Evolutionary conservation across 2,113 vertebrate genomes (phyloP), one percentile per base, ranked within the genome.

Genomic region (Rissa tridactyla): DNA sequence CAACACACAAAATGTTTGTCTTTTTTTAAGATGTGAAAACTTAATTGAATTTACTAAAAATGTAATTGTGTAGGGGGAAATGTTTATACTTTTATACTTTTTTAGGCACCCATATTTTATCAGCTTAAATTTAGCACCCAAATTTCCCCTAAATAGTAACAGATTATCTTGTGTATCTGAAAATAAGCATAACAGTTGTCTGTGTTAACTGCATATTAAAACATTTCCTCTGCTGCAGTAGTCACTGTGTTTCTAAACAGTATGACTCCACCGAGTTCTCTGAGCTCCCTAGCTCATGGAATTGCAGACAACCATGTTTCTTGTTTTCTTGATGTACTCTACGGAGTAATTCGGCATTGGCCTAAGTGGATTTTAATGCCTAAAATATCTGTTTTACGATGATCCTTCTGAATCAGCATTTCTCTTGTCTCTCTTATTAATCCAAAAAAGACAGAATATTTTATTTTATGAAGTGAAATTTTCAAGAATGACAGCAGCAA

Each of bases 1-100:
- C 57, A 29, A 75, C 49, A 86, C 66, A 30, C 86, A 93, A 82
- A 88, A 91, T 90, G 93, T 97, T 97, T 84, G 88, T 93, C 92
- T 94, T 96, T 98, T 98, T 97, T 97, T 94, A 98, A 96, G 89
- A 92, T 96, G 82, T 94, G 98, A 92, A 96, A 92, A 95, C 58
- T 91, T 94, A 94, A 94, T 80, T 95, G 94, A 98, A 97, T 98
- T 98, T 96, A 97, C 97, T 98, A 97, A 97, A 98, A 97, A 78
- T 96, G 47, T 92, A 93, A 93, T 96, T 98, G 94, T 93, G 82
- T 92, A 97, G 95, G 96, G 97, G 96, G 18, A 94, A 91, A 95
- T 97, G 97, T 98, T 98, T 98, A 96, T 98, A 98, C 98, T 98
- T 98, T 98, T 98, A 92, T 98, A 98, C 98, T 98, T 98, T 98